Evolutionary conservation across 2,113 vertebrate genomes (phyloP).

Genomic region (Macaca mulatta): DNA sequence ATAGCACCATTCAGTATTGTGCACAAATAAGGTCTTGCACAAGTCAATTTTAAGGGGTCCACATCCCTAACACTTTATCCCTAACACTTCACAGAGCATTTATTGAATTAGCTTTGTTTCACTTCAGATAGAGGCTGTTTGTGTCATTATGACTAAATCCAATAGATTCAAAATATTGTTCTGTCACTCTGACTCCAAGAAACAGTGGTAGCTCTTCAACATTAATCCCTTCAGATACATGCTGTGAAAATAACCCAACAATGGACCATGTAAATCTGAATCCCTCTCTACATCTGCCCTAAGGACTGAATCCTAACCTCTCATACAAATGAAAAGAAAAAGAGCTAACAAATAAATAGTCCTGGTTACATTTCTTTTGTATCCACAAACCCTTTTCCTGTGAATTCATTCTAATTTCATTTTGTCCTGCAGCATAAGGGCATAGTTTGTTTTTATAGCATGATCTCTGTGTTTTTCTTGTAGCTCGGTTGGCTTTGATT

Average conservation of each 20-base stretch:
- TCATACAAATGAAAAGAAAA: background rate
- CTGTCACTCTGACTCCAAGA: background rate
- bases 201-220: background rate
- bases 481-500: conserved; percentile 47
- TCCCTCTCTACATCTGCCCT: background rate
- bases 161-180: conserved; percentile 20
- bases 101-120: background rate
- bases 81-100: background rate
- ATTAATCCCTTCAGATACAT: background rate
- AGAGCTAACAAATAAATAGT: background rate
- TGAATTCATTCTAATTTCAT: conserved; percentile 36
- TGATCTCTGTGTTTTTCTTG: conserved; percentile 31
- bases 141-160: background rate
- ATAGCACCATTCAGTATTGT: background rate
- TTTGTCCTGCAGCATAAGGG: background rate
- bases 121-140: background rate
- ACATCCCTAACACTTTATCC: background rate
- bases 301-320: background rate
- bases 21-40: background rate
- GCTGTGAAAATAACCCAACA: conserved; percentile 15
- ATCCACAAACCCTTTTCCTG: background rate
- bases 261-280: background rate
- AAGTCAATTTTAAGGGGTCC: background rate
- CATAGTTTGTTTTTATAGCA: background rate
- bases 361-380: background rate